These are phyloP conservation scores for Drosophila nigrodunni DNA, from an alignment of 1,140 invertebrate species.

Conservation along the genomic window DNA sequence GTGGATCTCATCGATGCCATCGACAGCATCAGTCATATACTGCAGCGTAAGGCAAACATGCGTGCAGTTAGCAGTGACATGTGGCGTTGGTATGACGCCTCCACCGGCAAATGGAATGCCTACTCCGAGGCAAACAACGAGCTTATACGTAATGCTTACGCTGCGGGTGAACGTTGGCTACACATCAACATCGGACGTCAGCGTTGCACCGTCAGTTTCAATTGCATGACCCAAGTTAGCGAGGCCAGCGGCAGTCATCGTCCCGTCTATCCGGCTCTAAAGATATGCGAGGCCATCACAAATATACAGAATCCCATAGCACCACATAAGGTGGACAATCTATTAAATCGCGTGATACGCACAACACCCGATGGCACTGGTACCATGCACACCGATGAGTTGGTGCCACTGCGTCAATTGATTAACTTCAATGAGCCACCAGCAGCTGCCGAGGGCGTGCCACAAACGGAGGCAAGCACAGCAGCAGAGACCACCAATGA, in stretches of 20 bases:
- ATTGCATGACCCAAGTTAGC: conserved; percentile 93
- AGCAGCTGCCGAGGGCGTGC: background rate
- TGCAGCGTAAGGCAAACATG: conserved; percentile 89
- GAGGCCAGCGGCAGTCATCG: conserved; percentile 93
- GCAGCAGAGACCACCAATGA: background rate
- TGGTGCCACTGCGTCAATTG: conserved; percentile 53
- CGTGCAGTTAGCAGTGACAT: conserved; percentile 88
- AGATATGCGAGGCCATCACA: conserved; percentile 70
- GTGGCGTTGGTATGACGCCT: conserved; percentile 96
- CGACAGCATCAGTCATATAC: conserved; percentile 91
- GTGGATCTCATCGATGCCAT: conserved; percentile 92
- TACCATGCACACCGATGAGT: conserved; percentile 49
- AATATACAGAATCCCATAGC: conserved; percentile 43
- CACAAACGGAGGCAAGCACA: background rate
- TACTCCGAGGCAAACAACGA: conserved; percentile 92
- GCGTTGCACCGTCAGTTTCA: conserved; percentile 92
- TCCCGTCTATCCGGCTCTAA: conserved; percentile 91
- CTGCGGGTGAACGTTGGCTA: conserved; percentile 90
- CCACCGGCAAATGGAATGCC: conserved; percentile 92
- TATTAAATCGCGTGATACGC: conserved; percentile 59
- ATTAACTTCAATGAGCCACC: conserved; percentile 58
- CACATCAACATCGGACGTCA: conserved; percentile 91
- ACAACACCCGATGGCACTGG: conserved; percentile 51
- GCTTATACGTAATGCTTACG: conserved; percentile 93
- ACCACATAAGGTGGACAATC: conserved; percentile 46